Conservation (phyloP, 2,113 vertebrate genomes). For the Strix uralensis region DNA sequence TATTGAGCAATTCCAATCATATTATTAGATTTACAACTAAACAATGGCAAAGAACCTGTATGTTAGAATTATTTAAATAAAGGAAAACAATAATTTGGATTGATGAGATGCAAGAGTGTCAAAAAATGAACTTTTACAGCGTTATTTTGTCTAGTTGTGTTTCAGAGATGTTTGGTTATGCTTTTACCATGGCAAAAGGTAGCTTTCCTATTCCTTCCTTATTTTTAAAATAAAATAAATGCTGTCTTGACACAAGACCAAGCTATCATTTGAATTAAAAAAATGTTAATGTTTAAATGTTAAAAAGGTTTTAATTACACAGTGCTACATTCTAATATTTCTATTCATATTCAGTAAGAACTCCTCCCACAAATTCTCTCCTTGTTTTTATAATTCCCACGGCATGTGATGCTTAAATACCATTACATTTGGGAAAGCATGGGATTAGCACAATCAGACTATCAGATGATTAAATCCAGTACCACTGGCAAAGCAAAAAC, state of each 20-base stretch:
- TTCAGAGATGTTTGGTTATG: background rate
- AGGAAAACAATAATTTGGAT: conserved; percentile 33
- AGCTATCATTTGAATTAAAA: background rate
- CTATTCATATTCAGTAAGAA: background rate
- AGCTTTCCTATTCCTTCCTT: background rate
- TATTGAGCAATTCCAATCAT: conserved; percentile 73
- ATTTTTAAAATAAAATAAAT: background rate
- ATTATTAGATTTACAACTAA: conserved; percentile 71
- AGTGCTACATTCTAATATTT: background rate
- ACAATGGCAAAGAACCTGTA: conserved; percentile 23
- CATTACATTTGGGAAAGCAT: background rate
- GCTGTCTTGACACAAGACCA: background rate
- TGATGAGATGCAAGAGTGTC: background rate
- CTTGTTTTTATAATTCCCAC: background rate
- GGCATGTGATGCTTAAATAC: background rate
- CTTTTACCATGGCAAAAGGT: background rate
- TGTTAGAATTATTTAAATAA: conserved; percentile 47
- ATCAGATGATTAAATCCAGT: background rate
- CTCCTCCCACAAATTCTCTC: background rate
- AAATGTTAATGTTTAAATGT: background rate
- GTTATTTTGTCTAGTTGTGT: background rate
- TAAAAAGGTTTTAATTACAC: background rate
- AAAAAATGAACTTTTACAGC: background rate
- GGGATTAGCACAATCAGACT: background rate
- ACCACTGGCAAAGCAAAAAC: background rate